These are phyloP conservation scores for Phataginus tricuspis DNA, from an alignment of 2,797 vertebrate genomes.

Conservation along the genomic window DNA sequence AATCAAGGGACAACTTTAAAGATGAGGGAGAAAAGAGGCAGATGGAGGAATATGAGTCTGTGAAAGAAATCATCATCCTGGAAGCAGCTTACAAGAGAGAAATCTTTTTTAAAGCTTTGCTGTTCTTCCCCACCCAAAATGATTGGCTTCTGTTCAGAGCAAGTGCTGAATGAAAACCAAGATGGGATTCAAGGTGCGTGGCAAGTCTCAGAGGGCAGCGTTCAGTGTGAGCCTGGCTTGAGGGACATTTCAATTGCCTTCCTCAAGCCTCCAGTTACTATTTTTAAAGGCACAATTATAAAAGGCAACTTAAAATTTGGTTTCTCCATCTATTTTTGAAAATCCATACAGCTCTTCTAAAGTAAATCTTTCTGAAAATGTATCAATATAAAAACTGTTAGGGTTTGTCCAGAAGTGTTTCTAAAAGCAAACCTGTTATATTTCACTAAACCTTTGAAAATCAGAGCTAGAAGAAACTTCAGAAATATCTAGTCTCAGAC, in stretches of 20 bases:
- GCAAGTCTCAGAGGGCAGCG: background rate
- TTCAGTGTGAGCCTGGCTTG: background rate
- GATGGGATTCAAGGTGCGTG: background rate
- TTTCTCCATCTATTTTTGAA: background rate
- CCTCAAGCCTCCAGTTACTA: background rate
- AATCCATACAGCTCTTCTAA: background rate
- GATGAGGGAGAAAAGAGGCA: background rate
- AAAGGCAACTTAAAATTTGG: background rate
- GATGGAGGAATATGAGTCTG: background rate
- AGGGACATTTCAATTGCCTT: background rate
- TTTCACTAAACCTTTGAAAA: background rate
- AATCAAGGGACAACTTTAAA: conserved; percentile 56
- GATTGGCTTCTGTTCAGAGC: background rate
- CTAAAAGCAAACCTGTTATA: background rate
- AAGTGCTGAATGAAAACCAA: background rate
- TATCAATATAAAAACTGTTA: background rate
- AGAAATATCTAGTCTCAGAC: background rate
- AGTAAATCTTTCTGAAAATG: conserved; percentile 2
- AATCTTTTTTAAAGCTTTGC: background rate
- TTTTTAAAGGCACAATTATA: background rate
- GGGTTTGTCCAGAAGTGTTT: background rate
- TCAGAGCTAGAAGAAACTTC: background rate
- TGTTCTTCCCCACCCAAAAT: background rate
- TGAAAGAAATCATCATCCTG: background rate
- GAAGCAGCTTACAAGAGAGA: background rate